phyloP scores from a whole-genome alignment of 2,113 vertebrate species.

The Piaya cayana region DNA sequence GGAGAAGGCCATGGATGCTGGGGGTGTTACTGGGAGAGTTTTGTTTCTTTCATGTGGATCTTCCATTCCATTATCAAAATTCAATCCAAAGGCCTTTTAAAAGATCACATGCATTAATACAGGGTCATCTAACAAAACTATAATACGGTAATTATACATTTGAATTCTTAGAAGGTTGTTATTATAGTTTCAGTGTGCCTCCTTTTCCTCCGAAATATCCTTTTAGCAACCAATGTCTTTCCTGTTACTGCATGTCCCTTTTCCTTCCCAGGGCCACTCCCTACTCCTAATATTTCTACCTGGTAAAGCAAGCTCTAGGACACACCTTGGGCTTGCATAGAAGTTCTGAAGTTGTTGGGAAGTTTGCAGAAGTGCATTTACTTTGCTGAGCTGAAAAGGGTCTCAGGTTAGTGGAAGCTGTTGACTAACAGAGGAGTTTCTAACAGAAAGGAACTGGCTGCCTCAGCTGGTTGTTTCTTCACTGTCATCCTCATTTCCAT shows the following conservation, averaged over 20 bases:
- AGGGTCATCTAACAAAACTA: background rate
- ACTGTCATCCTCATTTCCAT: background rate
- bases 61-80: background rate
- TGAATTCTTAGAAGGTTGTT: background rate
- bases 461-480: background rate
- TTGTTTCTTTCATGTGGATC: background rate
- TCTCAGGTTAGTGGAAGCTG: background rate
- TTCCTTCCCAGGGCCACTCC: background rate
- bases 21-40: background rate
- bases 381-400: background rate
- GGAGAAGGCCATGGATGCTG: background rate
- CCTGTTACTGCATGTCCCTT: background rate
- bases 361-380: background rate
- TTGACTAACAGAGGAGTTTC: background rate
- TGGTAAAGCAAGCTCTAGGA: background rate
- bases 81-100: background rate
- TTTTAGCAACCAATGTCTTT: background rate
- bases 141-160: background rate
- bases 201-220: background rate
- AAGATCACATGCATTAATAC: background rate
- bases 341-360: background rate
- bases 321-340: too few species aligned
- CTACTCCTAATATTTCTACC: background rate
- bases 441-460: background rate
- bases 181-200: rapidly evolving